phyloP scores from a whole-genome alignment of 2,888 invertebrate species.

The Caenorhabditis parvicauda region DNA sequence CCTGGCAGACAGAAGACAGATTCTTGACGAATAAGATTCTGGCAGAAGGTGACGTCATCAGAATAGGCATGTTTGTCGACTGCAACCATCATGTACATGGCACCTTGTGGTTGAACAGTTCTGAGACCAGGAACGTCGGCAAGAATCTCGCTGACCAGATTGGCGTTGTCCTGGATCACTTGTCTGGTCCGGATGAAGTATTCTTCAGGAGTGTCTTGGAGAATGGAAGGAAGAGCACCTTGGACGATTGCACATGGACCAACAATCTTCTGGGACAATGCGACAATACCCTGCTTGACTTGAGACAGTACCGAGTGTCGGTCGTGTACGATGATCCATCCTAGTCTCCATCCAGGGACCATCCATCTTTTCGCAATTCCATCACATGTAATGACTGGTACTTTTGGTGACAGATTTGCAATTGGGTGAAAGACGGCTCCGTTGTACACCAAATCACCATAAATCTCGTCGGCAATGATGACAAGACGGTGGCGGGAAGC shows the following conservation, averaged over 20 bases:
- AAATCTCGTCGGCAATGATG: constrained; percentile 97
- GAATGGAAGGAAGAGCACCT: constrained; percentile 80
- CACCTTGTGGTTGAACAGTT: constrained; percentile 89
- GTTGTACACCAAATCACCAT: constrained; percentile 78
- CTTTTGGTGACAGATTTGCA: constrained; percentile 78
- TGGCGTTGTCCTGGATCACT: constrained; percentile 76
- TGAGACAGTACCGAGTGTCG: constrained; percentile 65
- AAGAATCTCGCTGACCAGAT: constrained; percentile 73
- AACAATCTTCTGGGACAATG: constrained; percentile 81
- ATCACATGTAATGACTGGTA: constrained; percentile 85
- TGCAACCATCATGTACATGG: constrained; percentile 96
- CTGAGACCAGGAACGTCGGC: constrained; percentile 76
- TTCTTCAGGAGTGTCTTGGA: constrained; percentile 79
- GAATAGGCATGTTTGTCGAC: constrained; percentile 75
- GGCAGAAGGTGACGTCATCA: constrained; percentile 82
- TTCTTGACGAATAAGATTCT: constrained; percentile 85
- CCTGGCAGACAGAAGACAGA: constrained; percentile 96
- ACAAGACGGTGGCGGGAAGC: constrained; percentile 69
- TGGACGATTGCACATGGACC: constrained; percentile 71
- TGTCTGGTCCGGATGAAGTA: constrained; percentile 77
- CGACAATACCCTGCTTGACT: constrained; percentile 68
- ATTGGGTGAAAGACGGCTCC: constrained; percentile 70
- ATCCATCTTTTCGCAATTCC: constrained; percentile 92
- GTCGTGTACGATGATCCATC: constrained; percentile 93
- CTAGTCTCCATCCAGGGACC: constrained; percentile 95